Evolutionary conservation across 2,797 vertebrate species (phyloP).

Genomic region (Gymnopithys bicolor): DNA sequence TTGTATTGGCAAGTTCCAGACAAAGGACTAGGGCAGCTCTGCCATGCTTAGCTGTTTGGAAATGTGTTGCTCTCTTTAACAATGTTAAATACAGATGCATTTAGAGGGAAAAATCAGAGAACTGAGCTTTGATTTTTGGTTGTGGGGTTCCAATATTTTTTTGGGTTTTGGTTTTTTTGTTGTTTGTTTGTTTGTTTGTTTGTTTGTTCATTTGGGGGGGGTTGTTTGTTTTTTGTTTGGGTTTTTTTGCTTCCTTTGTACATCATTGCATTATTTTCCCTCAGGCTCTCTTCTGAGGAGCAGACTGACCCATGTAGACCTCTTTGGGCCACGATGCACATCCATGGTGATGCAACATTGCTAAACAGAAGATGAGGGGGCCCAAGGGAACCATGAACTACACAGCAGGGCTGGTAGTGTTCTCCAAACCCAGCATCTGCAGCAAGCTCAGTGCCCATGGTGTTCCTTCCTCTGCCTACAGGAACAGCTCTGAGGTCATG

Average conservation of each 20-base stretch:
- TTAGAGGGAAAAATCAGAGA: neutral
- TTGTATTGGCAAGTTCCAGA: neutral
- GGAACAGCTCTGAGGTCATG: neutral
- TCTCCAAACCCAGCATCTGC: neutral
- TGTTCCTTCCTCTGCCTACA: neutral
- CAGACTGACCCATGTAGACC: neutral
- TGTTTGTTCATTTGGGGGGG: too few relatives aligned
- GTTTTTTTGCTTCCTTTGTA: neutral
- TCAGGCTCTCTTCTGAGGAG: neutral
- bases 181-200: too few relatives aligned
- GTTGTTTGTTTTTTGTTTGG: too few relatives aligned
- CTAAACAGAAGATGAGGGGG: neutral
- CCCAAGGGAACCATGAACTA: neutral
- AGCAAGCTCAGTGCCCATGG: neutral
- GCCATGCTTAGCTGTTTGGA: neutral
- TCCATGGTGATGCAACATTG: neutral
- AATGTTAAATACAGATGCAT: neutral
- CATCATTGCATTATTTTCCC: neutral
- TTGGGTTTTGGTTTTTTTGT: neutral
- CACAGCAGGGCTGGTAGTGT: fast-evolving
- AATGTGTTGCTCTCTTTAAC: neutral
- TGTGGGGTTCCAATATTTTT: neutral
- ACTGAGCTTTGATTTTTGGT: neutral
- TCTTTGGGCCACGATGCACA: neutral
- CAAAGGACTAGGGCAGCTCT: neutral